Percentiles rank a stretch among this genome's conserved stretches.
These are phyloP conservation scores for Rhadinocentrus ornatus DNA, from an alignment of 2,797 vertebrate species.

Conservation along the genomic window DNA sequence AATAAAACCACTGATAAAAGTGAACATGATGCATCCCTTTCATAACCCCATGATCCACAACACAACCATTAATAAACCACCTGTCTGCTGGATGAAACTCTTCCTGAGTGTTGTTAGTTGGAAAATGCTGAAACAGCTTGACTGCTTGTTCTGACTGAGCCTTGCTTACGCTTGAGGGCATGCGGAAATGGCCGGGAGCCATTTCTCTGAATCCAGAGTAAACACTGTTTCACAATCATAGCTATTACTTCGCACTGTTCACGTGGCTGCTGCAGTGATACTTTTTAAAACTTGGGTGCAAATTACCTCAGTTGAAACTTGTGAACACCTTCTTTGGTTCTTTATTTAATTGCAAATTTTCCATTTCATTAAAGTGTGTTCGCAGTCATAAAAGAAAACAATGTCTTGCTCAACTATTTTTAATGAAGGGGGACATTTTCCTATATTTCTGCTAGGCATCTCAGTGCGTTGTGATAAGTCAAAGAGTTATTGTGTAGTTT, in stretches of 20 bases:
- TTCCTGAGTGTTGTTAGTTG: slow-evolving; percentile 46
- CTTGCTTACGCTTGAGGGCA: slow-evolving; percentile 55
- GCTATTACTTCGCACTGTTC: slow-evolving; percentile 50
- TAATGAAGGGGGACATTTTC: slow-evolving; percentile 13
- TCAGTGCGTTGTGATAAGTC: slow-evolving; percentile 35
- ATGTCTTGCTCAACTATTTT: slow-evolving; percentile 9
- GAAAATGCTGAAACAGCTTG: slow-evolving; percentile 51
- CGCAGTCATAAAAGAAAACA: slow-evolving; percentile 2
- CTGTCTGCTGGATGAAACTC: slow-evolving; percentile 31
- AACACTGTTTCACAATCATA: slow-evolving; percentile 66
- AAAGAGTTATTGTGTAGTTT: slow-evolving; percentile 33
- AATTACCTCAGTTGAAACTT: slow-evolving; percentile 19
- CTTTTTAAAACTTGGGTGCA: slow-evolving; percentile 23
- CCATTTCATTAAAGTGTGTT: not conserved
- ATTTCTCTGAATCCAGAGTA: slow-evolving; percentile 47
- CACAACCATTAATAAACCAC: slow-evolving; percentile 19
- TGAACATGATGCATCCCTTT: slow-evolving; percentile 27
- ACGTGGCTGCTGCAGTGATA: slow-evolving; percentile 38
- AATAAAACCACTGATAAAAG: slow-evolving; percentile 8
- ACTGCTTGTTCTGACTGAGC: slow-evolving; percentile 47
- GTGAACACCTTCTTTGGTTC: not conserved
- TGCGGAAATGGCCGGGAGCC: slow-evolving; percentile 44
- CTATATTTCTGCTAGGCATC: slow-evolving; percentile 34
- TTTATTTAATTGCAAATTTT: slow-evolving; percentile 1
- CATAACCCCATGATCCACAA: slow-evolving; percentile 18